Percentiles rank a stretch among this genome's conserved stretches.
Conservation (phyloP, 2,113 vertebrate species). For the Illadopsis cleaveri region DNA sequence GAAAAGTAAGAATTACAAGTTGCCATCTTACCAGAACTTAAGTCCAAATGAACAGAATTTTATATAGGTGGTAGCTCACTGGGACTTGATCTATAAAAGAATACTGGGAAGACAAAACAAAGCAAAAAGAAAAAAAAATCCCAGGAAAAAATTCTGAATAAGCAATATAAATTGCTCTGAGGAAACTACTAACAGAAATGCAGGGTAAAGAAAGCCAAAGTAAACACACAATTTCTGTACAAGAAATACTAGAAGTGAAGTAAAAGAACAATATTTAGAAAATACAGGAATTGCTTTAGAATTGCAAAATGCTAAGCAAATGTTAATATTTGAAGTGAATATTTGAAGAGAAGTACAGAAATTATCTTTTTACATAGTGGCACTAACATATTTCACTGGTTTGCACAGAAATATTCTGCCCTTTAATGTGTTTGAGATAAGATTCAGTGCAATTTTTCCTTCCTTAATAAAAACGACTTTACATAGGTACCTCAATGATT, state of each 20-base stretch:
- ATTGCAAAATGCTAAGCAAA: background rate
- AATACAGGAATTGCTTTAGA: background rate
- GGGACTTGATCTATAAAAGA: background rate
- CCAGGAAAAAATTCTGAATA: background rate
- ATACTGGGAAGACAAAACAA: background rate
- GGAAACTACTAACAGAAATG: background rate
- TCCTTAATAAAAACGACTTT: background rate
- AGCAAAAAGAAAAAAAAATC: background rate
- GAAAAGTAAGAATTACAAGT: background rate
- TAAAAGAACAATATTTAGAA: background rate
- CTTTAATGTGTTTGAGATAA: background rate
- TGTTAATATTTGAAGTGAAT: background rate
- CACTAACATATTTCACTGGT: background rate
- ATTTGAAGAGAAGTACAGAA: background rate
- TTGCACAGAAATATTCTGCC: background rate
- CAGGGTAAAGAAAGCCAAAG: background rate
- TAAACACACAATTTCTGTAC: background rate
- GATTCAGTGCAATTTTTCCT: background rate
- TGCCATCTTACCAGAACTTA: background rate
- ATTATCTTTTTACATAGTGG: background rate
- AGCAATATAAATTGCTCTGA: background rate
- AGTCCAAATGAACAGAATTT: background rate
- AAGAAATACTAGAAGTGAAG: constrained; percentile 8
- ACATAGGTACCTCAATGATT: background rate
- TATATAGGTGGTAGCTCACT: background rate